Percentiles rank a stretch among this genome's conserved stretches.
Evolutionary conservation across 2,888 invertebrate genomes (phyloP).

Genomic region (Neocrepidodera transversa): DNA sequence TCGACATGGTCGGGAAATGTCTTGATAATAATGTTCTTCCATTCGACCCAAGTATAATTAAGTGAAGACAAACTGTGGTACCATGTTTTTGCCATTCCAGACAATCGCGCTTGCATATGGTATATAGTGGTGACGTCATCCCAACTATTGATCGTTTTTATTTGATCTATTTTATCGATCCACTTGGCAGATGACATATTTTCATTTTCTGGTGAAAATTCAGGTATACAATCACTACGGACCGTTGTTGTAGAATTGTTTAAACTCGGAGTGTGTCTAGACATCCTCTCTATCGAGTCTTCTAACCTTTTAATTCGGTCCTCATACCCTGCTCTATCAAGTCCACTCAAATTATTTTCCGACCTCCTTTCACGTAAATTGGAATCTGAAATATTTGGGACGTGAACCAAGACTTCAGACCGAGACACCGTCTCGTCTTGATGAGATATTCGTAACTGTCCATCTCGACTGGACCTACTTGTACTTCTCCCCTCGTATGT

Average conservation of each 20-base stretch:
- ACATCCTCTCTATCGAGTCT: no score
- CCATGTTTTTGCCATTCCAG: constrained; percentile 41
- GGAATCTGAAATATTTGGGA: no score
- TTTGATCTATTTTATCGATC: constrained; percentile 41
- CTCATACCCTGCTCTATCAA: no score
- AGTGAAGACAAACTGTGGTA: constrained; percentile 34
- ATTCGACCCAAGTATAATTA: constrained; percentile 37
- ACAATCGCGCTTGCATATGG: constrained; percentile 36
- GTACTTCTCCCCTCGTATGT: no score
- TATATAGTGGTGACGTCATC: constrained; percentile 36
- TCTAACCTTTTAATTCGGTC: no score
- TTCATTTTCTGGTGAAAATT: constrained; percentile 24
- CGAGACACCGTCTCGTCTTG: no score
- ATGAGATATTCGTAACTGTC: no score
- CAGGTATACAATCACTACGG: constrained; percentile 5
- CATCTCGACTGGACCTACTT: no score
- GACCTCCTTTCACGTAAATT: no score
- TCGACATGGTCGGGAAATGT: constrained; percentile 38
- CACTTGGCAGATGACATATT: constrained; percentile 35
- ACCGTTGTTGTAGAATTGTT: neutral
- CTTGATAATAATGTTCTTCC: constrained; percentile 35
- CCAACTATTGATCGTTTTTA: constrained; percentile 37
- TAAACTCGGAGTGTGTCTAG: no score
- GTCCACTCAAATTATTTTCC: no score
- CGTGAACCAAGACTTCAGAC: no score